Conservation (phyloP, 2,888 invertebrate genomes). For the Apodemia mormo region DNA sequence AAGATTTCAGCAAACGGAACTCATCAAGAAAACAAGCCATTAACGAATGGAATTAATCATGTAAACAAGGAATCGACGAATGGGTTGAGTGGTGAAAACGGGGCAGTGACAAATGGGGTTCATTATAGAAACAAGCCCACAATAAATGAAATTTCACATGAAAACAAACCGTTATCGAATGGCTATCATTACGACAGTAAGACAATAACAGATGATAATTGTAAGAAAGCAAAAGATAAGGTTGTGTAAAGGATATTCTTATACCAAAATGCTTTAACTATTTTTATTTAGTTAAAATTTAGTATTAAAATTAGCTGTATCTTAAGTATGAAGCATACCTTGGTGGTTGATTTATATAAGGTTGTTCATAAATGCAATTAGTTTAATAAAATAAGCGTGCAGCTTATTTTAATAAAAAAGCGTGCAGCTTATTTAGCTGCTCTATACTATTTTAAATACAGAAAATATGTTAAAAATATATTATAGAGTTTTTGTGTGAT, state of each 20-base stretch:
- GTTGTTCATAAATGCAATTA: neutral
- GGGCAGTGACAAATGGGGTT: neutral
- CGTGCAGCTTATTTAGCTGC: no score
- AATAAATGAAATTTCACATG: neutral
- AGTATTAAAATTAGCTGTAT: neutral
- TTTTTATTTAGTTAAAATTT: constrained; percentile 1
- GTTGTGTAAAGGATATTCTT: neutral
- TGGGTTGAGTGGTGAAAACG: neutral
- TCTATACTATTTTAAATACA: no score
- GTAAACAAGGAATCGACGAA: neutral
- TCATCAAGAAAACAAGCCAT: neutral
- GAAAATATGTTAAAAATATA: no score
- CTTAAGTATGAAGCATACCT: neutral
- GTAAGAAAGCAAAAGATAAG: neutral
- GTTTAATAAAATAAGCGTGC: no score
- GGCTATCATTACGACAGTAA: neutral
- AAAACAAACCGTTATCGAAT: neutral
- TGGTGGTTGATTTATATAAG: neutral
- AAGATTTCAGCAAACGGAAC: neutral
- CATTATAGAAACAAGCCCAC: neutral
- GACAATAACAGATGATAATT: neutral
- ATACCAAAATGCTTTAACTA: neutral
- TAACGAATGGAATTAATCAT: neutral
- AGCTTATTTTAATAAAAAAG: no score
- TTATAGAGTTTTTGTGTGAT: no score